Conservation (phyloP, 2,113 vertebrate species). For the Ammospiza nelsoni region DNA sequence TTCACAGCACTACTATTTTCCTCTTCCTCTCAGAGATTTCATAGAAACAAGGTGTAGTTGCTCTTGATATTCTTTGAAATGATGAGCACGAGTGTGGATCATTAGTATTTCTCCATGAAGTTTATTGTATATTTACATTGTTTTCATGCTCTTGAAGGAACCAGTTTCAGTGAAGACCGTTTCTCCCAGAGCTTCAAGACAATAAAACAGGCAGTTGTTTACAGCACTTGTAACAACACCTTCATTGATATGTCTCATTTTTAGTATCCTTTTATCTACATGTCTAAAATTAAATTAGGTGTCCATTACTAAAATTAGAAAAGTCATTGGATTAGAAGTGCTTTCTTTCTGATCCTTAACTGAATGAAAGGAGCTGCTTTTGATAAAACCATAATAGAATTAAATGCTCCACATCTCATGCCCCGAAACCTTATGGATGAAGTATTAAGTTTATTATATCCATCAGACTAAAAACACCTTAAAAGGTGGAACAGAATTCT, state of each 20-base stretch:
- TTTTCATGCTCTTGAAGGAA: background rate
- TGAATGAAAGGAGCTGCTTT: conserved; percentile 65
- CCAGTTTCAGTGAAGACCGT: background rate
- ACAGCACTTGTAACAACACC: conserved; percentile 44
- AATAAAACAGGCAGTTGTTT: conserved; percentile 15
- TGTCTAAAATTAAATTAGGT: conserved; percentile 75
- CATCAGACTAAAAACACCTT: background rate
- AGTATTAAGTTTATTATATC: conserved; percentile 54
- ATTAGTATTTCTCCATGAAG: background rate
- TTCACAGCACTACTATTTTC: background rate
- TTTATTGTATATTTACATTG: background rate
- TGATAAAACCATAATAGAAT: conserved; percentile 69
- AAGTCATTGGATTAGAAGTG: conserved; percentile 67
- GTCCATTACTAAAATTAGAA: conserved; percentile 79
- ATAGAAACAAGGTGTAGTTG: background rate
- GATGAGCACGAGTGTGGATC: background rate
- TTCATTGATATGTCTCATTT: conserved; percentile 43
- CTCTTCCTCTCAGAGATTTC: background rate
- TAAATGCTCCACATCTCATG: conserved; percentile 54
- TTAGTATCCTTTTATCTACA: conserved; percentile 65
- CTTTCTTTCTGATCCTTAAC: conserved; percentile 62
- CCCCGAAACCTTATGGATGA: conserved; percentile 39
- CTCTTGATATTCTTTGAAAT: background rate
- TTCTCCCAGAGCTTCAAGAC: background rate
- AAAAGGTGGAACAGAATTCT: background rate